Percentiles rank a stretch among this genome's conserved stretches.
These are phyloP conservation scores for Gonioctena quinquepunctata DNA, from an alignment of 1,140 invertebrate species.

Conservation along the genomic window DNA sequence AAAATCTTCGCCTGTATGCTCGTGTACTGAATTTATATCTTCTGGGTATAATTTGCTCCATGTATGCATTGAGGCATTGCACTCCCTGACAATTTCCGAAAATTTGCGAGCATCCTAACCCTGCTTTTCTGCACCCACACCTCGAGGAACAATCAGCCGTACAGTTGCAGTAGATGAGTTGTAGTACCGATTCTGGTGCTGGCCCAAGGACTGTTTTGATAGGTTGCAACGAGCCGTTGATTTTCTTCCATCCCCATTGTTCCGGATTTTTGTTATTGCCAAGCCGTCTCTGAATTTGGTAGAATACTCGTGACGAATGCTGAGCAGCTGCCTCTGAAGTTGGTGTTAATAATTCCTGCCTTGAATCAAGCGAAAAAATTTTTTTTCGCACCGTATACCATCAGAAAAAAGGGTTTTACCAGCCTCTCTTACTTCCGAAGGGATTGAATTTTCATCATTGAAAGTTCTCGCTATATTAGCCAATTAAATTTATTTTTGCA, in stretches of 20 bases:
- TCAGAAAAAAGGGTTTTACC: background rate
- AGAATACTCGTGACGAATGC: background rate
- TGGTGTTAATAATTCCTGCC: background rate
- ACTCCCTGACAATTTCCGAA: background rate
- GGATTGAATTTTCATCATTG: background rate
- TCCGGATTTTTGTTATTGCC: background rate
- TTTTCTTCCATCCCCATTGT: background rate
- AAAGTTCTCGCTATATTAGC: background rate
- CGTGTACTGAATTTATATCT: background rate
- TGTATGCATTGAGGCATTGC: background rate
- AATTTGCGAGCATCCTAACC: background rate
- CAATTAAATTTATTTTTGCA: background rate
- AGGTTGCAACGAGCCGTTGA: background rate
- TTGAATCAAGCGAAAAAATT: background rate
- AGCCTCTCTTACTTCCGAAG: background rate
- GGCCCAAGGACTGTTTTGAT: background rate
- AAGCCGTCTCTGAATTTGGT: background rate
- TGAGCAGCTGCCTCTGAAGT: background rate
- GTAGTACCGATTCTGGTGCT: background rate
- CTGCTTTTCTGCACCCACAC: background rate
- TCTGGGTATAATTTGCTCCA: background rate
- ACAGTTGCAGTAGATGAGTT: background rate
- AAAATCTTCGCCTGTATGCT: background rate
- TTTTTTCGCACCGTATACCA: background rate
- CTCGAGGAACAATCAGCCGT: background rate